Conservation (phyloP, 1,140 invertebrate species). For the Rhagoletis pomonella region DNA sequence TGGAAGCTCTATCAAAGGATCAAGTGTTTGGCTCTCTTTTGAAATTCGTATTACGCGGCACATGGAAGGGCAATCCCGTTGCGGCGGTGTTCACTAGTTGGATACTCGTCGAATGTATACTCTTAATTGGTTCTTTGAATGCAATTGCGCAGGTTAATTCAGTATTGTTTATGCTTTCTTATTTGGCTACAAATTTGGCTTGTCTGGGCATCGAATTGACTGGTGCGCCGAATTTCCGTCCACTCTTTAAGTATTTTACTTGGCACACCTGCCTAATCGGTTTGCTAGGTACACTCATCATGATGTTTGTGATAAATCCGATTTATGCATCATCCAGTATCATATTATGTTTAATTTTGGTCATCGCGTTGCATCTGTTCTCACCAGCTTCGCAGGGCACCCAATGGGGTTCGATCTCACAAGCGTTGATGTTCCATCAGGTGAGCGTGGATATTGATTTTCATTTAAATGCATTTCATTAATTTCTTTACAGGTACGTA, state of each 20-base stretch:
- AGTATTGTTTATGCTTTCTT: conserved; percentile 96
- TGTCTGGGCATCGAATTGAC: conserved; percentile 95
- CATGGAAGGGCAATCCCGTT: conserved; percentile 89
- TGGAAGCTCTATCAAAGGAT: conserved; percentile 97
- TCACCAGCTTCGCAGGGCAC: conserved; percentile 87
- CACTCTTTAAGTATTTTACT: conserved; percentile 97
- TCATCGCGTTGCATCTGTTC: conserved; percentile 93
- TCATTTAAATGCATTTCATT: not conserved
- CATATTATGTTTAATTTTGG: conserved; percentile 88
- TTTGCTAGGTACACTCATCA: conserved; percentile 88
- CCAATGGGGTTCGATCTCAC: conserved; percentile 97
- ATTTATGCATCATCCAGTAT: conserved; percentile 93
- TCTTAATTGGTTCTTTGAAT: conserved; percentile 96
- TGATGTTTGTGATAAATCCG: conserved; percentile 97
- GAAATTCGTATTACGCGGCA: conserved; percentile 67
- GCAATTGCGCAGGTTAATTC: conserved; percentile 97
- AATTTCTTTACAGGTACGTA: conserved; percentile 80
- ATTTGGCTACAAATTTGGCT: conserved; percentile 96
- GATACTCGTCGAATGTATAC: conserved; percentile 91
- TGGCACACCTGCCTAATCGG: conserved; percentile 94
- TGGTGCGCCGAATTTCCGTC: conserved; percentile 97
- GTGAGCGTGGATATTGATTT: conserved; percentile 54
- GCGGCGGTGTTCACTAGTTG: conserved; percentile 93
- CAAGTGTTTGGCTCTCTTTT: conserved; percentile 91
- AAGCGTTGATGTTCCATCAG: conserved; percentile 99